These are phyloP conservation scores for Gallinago media DNA, from an alignment of 2,113 vertebrate species.

Conservation along the genomic window DNA sequence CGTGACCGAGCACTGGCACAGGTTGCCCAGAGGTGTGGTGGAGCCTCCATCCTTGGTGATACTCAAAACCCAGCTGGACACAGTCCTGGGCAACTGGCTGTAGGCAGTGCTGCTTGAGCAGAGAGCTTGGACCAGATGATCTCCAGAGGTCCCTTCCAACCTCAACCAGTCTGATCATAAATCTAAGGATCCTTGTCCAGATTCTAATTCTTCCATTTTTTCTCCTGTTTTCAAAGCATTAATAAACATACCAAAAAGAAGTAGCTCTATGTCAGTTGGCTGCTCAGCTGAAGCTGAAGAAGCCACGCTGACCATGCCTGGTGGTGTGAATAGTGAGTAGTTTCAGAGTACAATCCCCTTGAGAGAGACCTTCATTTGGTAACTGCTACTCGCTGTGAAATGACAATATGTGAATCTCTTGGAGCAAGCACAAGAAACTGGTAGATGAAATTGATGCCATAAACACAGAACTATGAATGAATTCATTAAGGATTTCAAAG, in stretches of 20 bases:
- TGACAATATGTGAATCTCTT: neutral
- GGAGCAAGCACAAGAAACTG: neutral
- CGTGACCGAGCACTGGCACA: neutral
- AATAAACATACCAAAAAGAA: neutral
- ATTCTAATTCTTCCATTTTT: neutral
- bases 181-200: neutral
- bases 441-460: neutral
- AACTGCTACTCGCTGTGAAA: neutral
- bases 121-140: neutral
- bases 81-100: neutral
- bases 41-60: neutral
- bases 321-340: neutral
- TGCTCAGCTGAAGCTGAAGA: neutral
- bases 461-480: neutral
- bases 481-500: neutral
- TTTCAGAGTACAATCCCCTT: fast-evolving
- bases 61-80: neutral
- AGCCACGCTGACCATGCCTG: neutral
- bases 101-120: neutral
- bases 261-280: neutral
- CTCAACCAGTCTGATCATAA: neutral
- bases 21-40: neutral
- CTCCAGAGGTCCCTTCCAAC: neutral
- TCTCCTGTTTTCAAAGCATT: neutral
- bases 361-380: neutral